These are phyloP conservation scores for Hypena proboscidalis DNA, from an alignment of 2,888 invertebrate genomes.

Conservation along the genomic window DNA sequence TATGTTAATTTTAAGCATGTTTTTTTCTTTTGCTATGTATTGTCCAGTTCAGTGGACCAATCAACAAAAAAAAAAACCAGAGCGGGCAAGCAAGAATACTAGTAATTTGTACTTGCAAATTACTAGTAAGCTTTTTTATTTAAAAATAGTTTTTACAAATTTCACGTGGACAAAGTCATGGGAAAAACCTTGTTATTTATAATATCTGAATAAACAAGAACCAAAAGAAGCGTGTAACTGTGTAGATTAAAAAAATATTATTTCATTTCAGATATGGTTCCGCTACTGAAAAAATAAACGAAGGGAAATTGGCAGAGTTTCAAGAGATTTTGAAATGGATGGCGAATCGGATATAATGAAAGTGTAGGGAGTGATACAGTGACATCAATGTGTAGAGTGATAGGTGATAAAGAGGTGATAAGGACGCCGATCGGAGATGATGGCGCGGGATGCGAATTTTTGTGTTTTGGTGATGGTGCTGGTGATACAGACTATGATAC, in stretches of 20 bases:
- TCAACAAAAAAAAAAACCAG: no score
- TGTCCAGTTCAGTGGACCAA: no score
- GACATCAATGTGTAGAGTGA: slow-evolving; percentile 64
- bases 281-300: slow-evolving; percentile 47
- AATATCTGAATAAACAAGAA: slow-evolving; percentile 25
- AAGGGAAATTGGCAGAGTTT: slow-evolving; percentile 54
- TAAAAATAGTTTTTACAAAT: no score
- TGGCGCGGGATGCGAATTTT: slow-evolving; percentile 62
- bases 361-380: slow-evolving; percentile 27
- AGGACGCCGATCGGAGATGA: slow-evolving; percentile 58
- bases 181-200: no score
- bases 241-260: slow-evolving; percentile 53
- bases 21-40: no score
- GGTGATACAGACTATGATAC: slow-evolving; percentile 60
- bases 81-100: no score
- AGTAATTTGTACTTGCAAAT: no score
- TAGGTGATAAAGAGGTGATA: slow-evolving; percentile 43
- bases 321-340: slow-evolving; percentile 52
- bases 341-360: slow-evolving; percentile 21
- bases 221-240: slow-evolving; percentile 50
- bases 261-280: slow-evolving; percentile 65
- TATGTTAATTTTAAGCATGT: no score
- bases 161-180: no score
- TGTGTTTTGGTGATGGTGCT: slow-evolving; percentile 56
- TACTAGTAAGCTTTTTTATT: no score